phyloP scores from a whole-genome alignment of 2,113 vertebrate genomes.

The Corapipo altera region DNA sequence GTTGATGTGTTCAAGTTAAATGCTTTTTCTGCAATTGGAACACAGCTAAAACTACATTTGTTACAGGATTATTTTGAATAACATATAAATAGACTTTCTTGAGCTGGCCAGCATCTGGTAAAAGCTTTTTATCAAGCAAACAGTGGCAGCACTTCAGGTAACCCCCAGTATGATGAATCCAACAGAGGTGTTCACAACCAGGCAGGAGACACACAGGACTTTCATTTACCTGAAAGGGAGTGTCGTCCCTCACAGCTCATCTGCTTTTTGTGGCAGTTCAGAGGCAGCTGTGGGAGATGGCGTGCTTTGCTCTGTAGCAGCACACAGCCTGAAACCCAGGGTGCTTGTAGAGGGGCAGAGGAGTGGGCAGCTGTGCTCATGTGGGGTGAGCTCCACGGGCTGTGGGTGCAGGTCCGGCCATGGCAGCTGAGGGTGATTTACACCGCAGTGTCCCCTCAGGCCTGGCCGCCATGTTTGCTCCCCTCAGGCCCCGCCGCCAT shows the following conservation, averaged over 20 bases:
- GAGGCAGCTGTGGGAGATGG: rapidly evolving
- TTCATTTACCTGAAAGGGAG: neutral
- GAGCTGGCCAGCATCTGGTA: neutral
- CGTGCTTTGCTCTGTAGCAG: no score
- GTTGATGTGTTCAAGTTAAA: neutral
- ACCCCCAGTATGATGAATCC: rapidly evolving
- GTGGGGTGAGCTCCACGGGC: neutral
- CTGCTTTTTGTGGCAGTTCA: no score
- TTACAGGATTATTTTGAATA: neutral
- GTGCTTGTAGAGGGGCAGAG: rapidly evolving
- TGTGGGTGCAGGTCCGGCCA: neutral
- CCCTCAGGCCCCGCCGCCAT: no score
- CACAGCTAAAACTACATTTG: neutral
- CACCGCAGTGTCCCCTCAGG: rapidly evolving
- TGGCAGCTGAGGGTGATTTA: rapidly evolving
- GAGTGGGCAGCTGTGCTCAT: rapidly evolving
- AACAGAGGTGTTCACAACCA: neutral
- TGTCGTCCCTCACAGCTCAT: rapidly evolving
- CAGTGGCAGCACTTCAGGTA: neutral
- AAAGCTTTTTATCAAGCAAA: neutral
- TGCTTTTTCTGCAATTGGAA: neutral
- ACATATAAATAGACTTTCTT: neutral
- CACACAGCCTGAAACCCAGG: rapidly evolving
- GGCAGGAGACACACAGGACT: rapidly evolving
- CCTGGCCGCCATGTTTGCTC: no score